Conservation (phyloP, 1,140 invertebrate genomes). For the Harlomillsia oculata region DNA sequence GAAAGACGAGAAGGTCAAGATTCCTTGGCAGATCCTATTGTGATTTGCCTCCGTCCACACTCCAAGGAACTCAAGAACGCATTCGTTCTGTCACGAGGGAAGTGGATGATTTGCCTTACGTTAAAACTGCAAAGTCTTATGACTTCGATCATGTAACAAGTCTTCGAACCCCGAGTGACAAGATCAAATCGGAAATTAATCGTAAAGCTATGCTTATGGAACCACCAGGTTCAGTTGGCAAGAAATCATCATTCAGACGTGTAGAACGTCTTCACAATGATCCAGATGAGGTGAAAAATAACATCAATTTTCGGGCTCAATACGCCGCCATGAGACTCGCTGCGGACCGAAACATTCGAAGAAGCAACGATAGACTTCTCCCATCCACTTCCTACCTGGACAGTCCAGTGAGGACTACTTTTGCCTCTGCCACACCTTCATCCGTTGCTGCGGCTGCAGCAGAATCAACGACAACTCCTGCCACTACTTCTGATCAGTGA, state of each 20-base stretch:
- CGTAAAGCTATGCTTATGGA: conserved; percentile 11
- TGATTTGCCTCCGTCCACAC: background rate
- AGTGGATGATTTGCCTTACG: background rate
- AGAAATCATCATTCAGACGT: background rate
- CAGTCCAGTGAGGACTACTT: too few relatives aligned
- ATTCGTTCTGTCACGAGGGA: background rate
- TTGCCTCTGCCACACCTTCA: too few relatives aligned
- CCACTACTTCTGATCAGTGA: too few relatives aligned
- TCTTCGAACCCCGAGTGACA: conserved; percentile 1
- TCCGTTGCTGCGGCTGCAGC: too few relatives aligned
- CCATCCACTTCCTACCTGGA: too few relatives aligned
- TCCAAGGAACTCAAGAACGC: background rate
- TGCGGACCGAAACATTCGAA: conserved; percentile 10
- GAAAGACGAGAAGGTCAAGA: conserved; percentile 1
- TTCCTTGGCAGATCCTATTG: background rate
- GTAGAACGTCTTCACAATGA: background rate
- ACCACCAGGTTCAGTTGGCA: background rate
- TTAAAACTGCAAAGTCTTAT: background rate
- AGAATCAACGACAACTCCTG: too few relatives aligned
- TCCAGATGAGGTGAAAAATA: conserved; percentile 18
- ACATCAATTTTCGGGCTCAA: conserved; percentile 27
- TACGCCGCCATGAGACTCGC: conserved; percentile 25
- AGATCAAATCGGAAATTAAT: conserved; percentile 22
- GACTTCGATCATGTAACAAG: background rate
- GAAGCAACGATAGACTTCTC: conserved; percentile 16